Evolutionary conservation across 1,140 invertebrate species (phyloP), one percentile per base, ranked within the genome.

Genomic region (Papilio dardanus): DNA sequence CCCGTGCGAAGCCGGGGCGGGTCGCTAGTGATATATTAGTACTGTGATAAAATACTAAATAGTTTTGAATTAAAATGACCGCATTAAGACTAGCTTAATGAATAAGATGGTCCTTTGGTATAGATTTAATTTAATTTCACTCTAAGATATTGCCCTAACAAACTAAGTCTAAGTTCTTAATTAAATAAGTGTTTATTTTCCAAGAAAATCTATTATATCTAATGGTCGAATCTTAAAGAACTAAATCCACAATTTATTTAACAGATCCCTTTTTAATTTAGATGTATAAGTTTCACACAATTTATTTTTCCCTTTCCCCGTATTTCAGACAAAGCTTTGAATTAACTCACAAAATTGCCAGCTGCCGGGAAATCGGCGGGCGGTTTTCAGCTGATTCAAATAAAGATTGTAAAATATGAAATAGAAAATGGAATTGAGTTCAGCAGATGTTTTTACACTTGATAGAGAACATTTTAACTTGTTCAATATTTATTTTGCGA

Each of bases 391-490:
- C 71, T 73, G 71, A 73, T 73, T 73, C 71, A 58, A 58, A 73
- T 73, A 73, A 73, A 73, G 71, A 50, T 73, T 58, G 46, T 35
- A 31, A 73, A 73, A 73, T 73, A 73, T 73, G 71, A 73, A 58
- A 58, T 54, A 35, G 71, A 73, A 54, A 69, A 73, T 3, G 46
- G 33, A 54, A 73, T 73, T 21, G n/a, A 19, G 28, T 58, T 73
- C 46, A 35, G 30, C 50, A 31, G 28, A 73, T 54, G 71, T 31
- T 73, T 73, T 73, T 58, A 73, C 19, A 73, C 16, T 62, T 28
- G 28, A 14, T 28, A 62, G 21, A 10, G 21, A 28, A 62, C 28
- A 46, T 7, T 62, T 28, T 30, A 24, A 54, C 19, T 54, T 46
- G n/a, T 46, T 46, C 42, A 7, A 4, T 19, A 54, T 54, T 24